Conservation (phyloP, 2,113 vertebrate species). For the Thymallus thymallus region DNA sequence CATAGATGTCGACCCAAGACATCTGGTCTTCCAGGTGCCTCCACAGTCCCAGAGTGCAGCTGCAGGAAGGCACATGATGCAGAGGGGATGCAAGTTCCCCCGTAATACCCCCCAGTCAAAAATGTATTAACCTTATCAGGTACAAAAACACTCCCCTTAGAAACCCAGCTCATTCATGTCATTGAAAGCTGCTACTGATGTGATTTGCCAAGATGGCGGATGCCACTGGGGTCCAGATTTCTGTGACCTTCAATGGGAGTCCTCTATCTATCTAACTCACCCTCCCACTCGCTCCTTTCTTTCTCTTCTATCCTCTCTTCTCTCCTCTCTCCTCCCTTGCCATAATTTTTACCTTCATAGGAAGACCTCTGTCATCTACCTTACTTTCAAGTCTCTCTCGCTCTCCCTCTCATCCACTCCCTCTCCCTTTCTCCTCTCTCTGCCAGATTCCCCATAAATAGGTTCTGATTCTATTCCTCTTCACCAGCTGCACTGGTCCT, state of each 20-base stretch:
- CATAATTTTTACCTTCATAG: too few relatives aligned
- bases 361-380: too few relatives aligned
- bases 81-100: slow-evolving; percentile 45
- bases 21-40: slow-evolving; percentile 76
- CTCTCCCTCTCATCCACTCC: neutral
- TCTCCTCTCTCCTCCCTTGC: too few relatives aligned
- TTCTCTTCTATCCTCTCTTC: too few relatives aligned
- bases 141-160: slow-evolving; percentile 54
- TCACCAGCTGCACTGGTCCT: slow-evolving; percentile 66
- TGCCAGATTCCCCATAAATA: slow-evolving; percentile 68
- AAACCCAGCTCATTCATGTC: slow-evolving; percentile 65
- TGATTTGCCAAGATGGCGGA: slow-evolving; percentile 67
- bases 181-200: slow-evolving; percentile 70
- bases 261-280: too few relatives aligned
- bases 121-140: slow-evolving; percentile 59
- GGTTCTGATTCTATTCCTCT: slow-evolving; percentile 57
- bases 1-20: slow-evolving; percentile 60
- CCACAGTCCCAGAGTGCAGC: slow-evolving; percentile 61
- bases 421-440: slow-evolving; percentile 41
- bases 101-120: slow-evolving; percentile 49
- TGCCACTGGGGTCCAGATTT: slow-evolving; percentile 54
- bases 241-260: too few relatives aligned
- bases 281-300: too few relatives aligned
- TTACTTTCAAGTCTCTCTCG: slow-evolving; percentile 23
- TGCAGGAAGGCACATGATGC: slow-evolving; percentile 66